These are phyloP conservation scores for Knipowitschia caucasica DNA, from an alignment of 2,797 vertebrate species.

Conservation along the genomic window DNA sequence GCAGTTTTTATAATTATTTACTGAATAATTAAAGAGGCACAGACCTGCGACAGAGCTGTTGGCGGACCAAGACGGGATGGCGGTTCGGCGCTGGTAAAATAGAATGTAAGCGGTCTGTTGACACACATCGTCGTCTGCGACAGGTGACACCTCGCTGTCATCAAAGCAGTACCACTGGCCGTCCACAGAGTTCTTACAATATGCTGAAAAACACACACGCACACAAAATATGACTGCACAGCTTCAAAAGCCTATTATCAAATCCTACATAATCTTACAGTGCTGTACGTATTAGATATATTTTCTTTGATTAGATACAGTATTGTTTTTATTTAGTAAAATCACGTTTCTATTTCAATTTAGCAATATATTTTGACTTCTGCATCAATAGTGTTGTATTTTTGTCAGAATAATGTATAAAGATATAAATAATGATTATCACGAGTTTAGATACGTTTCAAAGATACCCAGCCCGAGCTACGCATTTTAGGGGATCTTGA, in stretches of 20 bases:
- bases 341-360: too few species aligned
- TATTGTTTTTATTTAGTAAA: too few species aligned
- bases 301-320: too few species aligned
- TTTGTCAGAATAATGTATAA: too few species aligned
- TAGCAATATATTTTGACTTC: too few species aligned
- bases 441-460: too few species aligned
- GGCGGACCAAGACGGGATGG: constrained; percentile 95
- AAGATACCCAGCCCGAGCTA: too few species aligned
- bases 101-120: constrained; percentile 94
- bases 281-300: too few species aligned
- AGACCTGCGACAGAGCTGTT: constrained; percentile 97
- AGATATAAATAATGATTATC: too few species aligned
- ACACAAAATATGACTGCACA: background rate
- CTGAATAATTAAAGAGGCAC: constrained; percentile 12
- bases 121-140: constrained; percentile 92
- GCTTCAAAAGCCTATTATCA: background rate
- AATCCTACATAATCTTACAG: background rate
- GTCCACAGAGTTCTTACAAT: constrained; percentile 97
- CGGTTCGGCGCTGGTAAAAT: constrained; percentile 95
- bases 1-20: background rate
- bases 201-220: constrained; percentile 71
- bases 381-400: too few species aligned
- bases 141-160: constrained; percentile 91
- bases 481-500: too few species aligned
- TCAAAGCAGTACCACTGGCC: constrained; percentile 99